Evolutionary conservation across 2,113 vertebrate species (phyloP).

Genomic region (Cyanoramphus novaezelandiae): DNA sequence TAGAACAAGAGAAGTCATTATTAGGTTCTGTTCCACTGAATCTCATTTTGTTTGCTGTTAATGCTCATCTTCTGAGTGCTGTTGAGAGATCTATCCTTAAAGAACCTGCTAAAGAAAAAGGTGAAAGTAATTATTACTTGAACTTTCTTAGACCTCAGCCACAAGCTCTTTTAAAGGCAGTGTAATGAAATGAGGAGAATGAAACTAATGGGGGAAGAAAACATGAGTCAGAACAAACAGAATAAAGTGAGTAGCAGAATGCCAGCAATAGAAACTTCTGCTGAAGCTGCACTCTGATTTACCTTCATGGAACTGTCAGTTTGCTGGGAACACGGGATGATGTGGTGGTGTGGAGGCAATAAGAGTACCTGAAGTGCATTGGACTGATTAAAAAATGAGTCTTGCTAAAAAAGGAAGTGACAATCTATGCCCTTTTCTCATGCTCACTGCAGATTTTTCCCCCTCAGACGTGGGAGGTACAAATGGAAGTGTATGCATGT

Average conservation of each 20-base stretch:
- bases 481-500: not conserved
- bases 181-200: constrained; percentile 56
- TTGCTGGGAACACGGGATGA: not conserved
- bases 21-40: constrained; percentile 57
- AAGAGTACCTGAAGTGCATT: constrained; percentile 52
- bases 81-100: constrained; percentile 40
- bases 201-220: constrained; percentile 64
- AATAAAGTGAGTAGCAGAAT: constrained; percentile 44
- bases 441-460: not conserved
- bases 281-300: not conserved
- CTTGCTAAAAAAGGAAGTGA: not conserved
- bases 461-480: not conserved
- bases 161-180: constrained; percentile 58
- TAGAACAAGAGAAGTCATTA: constrained; percentile 44
- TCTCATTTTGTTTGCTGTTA: constrained; percentile 53
- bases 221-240: constrained; percentile 65
- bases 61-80: constrained; percentile 47
- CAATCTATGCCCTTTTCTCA: not conserved
- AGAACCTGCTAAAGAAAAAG: constrained; percentile 52
- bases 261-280: constrained; percentile 54
- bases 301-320: not conserved
- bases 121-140: constrained; percentile 44
- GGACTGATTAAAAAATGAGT: constrained; percentile 21
- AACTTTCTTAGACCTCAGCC: constrained; percentile 65
- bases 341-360: not conserved